Base-by-base conservation (phyloP, 1,140 invertebrate genomes). In the Aphelenchoides avenae region DNA sequence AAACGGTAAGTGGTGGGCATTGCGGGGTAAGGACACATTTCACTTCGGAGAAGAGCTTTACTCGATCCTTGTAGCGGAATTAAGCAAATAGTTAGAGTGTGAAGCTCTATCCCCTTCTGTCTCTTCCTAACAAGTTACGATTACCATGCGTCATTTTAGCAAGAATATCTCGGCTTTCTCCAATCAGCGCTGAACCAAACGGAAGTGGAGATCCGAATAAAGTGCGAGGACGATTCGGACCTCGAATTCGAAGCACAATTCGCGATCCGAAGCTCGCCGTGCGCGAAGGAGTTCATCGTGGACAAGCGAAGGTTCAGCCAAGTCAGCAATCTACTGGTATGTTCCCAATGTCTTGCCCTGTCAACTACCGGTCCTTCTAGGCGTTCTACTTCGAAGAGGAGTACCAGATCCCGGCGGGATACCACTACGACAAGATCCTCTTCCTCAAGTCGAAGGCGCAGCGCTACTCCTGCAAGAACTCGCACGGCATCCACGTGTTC, bases 211-310 rank as follows among this genome's bases (percentile, higher is more conserved):
- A 48, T 74, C 39, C 61, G 69, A 15, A 40, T 73, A 20, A 56
- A 56, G 18, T 66, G 61, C 34, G 54, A 53, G 18, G 24, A 53
- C 18, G 52, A 55, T 30, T 46, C 53, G 11, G 44, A 64, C 6
- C 20, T 57, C n/a, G 49, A 50, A 24, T 68, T 75, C 47, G 58
- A 68, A 11, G 57, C 65, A 13, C 66, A 72, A 47, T 73, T 65
- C 61, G 74, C 65, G 13, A 58, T 75, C 44, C 64, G 72, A 20
- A 73, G 57, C 42, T 75, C 72, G 6, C 72, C 72, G 1, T 75
- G 72, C 36, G 68, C 76, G 31, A 76, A 75, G 31, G 72, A 75
- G 49, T 74, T 74, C 42, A 77, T 75, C 33, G 50, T 53, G 24
- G 65, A 62, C 41, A 65, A 52, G 57, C 27, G 18, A 41, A 34